Conservation (phyloP, 2,113 vertebrate genomes). For the Grallaria varia region DNA sequence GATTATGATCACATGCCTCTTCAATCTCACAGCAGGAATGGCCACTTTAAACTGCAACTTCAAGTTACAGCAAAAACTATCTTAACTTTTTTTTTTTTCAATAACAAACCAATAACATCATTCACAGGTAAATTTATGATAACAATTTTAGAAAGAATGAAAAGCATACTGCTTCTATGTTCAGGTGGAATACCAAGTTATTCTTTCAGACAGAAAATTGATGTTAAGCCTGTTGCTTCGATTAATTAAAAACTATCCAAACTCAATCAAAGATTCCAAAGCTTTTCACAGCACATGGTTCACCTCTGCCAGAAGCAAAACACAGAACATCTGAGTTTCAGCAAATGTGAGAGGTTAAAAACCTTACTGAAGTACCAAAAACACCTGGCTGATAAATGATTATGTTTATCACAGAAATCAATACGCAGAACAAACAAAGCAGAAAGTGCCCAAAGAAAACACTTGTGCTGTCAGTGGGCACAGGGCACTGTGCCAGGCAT, state of each 20-base stretch:
- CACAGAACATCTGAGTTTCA: neutral
- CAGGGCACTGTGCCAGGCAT: neutral
- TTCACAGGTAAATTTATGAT: neutral
- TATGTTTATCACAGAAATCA: slow-evolving; percentile 9
- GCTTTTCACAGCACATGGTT: neutral
- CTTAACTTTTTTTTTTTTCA: neutral
- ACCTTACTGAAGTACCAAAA: neutral
- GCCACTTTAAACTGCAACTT: neutral
- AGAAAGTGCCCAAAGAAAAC: neutral
- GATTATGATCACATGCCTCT: neutral
- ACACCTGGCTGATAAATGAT: neutral
- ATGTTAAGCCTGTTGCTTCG: neutral
- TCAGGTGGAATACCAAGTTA: neutral
- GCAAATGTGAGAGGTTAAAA: neutral
- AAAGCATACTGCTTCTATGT: neutral
- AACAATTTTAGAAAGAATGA: neutral
- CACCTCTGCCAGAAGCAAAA: neutral
- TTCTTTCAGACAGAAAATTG: neutral
- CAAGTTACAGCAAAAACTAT: neutral
- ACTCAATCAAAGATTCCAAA: slow-evolving; percentile 28
- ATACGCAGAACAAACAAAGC: neutral
- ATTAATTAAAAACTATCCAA: slow-evolving; percentile 15
- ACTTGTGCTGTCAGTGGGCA: neutral
- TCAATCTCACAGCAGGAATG: neutral
- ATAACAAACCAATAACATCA: neutral